phyloP scores from a whole-genome alignment of 2,797 vertebrate genomes.

The Chrysocyon brachyurus region DNA sequence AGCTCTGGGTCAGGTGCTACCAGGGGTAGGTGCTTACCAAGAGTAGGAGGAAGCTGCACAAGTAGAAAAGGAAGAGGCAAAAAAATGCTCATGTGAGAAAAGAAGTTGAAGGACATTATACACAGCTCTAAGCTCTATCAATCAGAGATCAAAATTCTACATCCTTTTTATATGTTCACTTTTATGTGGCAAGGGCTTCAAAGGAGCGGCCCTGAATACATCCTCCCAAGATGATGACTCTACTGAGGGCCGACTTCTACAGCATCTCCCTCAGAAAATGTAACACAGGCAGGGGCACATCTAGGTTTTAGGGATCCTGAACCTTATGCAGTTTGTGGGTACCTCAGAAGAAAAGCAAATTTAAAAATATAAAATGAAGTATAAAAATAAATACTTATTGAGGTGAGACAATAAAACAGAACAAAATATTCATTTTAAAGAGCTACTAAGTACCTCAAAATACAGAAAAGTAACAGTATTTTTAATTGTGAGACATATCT shows the following conservation, averaged over 20 bases:
- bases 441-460: background rate
- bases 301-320: background rate
- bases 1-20: background rate
- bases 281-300: background rate
- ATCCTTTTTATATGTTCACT: background rate
- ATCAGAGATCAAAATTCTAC: background rate
- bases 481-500: background rate
- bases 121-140: background rate
- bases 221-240: background rate
- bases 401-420: background rate
- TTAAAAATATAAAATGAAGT: background rate
- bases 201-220: background rate
- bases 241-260: background rate
- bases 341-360: background rate
- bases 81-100: background rate
- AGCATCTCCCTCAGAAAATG: background rate
- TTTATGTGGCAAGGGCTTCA: background rate
- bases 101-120: background rate
- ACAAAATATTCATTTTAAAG: background rate
- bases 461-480: background rate
- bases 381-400: background rate
- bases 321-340: background rate
- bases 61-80: background rate
- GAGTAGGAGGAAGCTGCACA: background rate
- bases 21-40: background rate